Conservation (phyloP, 2,113 vertebrate genomes). For the Morone saxatilis region DNA sequence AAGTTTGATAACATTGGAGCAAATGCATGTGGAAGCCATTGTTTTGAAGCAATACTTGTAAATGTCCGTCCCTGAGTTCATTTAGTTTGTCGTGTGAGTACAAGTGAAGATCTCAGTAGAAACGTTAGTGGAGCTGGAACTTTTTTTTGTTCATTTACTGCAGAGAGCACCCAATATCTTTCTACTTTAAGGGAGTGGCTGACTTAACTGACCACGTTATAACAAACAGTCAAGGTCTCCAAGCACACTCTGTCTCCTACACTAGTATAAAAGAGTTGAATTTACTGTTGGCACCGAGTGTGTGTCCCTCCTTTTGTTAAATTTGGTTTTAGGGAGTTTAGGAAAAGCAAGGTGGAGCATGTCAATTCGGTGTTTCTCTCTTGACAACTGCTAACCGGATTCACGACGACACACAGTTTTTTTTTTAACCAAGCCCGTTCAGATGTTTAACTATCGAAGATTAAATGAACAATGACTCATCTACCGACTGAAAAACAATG, state of each 20-base stretch:
- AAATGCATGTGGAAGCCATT: background rate
- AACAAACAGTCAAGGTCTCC: background rate
- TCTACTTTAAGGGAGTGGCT: background rate
- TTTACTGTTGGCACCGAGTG: background rate
- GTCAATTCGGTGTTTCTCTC: background rate
- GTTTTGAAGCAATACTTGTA: background rate
- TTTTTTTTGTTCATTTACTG: background rate
- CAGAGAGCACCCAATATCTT: background rate
- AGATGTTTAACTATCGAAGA: constrained; percentile 23
- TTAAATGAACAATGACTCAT: background rate
- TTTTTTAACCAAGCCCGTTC: background rate
- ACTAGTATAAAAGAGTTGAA: background rate
- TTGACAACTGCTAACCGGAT: background rate
- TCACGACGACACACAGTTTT: background rate
- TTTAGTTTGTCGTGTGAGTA: background rate
- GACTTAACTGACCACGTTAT: no score
- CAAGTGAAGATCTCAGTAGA: background rate
- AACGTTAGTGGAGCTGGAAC: background rate
- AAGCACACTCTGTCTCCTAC: background rate
- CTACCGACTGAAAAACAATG: background rate
- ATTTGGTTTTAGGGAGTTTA: background rate
- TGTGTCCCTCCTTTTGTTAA: background rate
- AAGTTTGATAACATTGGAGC: background rate
- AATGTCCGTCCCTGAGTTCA: background rate
- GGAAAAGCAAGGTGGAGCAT: background rate